phyloP scores from a whole-genome alignment of 2,113 vertebrate genomes.

The Helogale parvula region DNA sequence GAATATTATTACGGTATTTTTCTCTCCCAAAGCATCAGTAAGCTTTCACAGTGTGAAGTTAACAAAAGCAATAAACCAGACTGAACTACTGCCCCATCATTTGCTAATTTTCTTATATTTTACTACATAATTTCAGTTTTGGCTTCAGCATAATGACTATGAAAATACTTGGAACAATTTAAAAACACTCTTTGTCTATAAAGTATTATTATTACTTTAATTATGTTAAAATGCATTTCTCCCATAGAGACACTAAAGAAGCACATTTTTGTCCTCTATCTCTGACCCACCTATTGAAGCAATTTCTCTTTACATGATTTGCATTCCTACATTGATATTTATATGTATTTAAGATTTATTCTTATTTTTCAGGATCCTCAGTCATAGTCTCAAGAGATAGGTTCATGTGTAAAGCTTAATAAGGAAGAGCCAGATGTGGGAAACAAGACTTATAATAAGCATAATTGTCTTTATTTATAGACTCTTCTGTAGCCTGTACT shows the following conservation, averaged over 20 bases:
- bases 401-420: background rate
- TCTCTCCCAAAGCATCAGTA: background rate
- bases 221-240: background rate
- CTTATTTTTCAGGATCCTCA: background rate
- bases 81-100: background rate
- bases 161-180: background rate
- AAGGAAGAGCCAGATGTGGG: background rate
- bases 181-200: background rate
- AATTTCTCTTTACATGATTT: background rate
- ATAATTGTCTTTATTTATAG: background rate
- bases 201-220: background rate
- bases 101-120: background rate
- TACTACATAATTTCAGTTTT: background rate
- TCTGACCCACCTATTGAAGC: background rate
- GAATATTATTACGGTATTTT: background rate
- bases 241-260: background rate
- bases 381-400: background rate
- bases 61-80: no score
- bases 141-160: background rate
- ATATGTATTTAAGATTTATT: background rate
- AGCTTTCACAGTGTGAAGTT: background rate
- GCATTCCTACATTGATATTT: background rate
- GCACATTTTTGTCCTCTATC: background rate
- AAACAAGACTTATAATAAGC: background rate
- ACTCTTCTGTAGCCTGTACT: background rate